Percentiles rank a stretch among this genome's conserved stretches.
Conservation (phyloP, 2,888 invertebrate genomes). For the Lasius fuliginosus region DNA sequence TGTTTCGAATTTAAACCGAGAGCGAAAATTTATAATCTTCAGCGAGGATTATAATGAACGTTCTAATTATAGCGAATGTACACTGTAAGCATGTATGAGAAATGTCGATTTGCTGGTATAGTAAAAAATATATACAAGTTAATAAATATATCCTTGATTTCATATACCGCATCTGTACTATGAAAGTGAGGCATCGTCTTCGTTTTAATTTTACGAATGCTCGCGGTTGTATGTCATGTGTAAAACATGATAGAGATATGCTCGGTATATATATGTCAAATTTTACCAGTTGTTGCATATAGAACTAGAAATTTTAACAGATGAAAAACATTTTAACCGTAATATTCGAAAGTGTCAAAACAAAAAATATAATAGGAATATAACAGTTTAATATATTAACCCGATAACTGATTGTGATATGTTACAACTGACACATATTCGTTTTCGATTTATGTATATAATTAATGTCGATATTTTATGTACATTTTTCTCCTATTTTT, state of each 20-base stretch:
- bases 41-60: conserved; percentile 59
- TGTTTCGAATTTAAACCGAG: conserved; percentile 48
- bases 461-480: conserved; percentile 14
- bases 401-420: conserved; percentile 1
- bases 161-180: neutral
- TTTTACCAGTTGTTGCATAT: neutral
- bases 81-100: conserved; percentile 75
- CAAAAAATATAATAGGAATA: neutral
- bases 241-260: conserved; percentile 1
- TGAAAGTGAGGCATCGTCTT: neutral
- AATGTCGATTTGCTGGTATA: conserved; percentile 72
- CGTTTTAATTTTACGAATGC: neutral
- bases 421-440: neutral
- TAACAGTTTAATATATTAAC: conserved; percentile 20
- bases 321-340: neutral
- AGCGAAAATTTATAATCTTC: conserved; percentile 40
- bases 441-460: conserved; percentile 1
- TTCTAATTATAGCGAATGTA: conserved; percentile 73
- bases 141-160: conserved; percentile 57
- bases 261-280: neutral
- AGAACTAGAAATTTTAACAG: neutral
- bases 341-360: neutral
- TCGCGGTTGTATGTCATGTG: neutral
- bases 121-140: conserved; percentile 76
- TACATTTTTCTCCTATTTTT: conserved; percentile 40